These are phyloP conservation scores for Mandrillus leucophaeus DNA, from an alignment of 2,113 vertebrate species.

Conservation along the genomic window DNA sequence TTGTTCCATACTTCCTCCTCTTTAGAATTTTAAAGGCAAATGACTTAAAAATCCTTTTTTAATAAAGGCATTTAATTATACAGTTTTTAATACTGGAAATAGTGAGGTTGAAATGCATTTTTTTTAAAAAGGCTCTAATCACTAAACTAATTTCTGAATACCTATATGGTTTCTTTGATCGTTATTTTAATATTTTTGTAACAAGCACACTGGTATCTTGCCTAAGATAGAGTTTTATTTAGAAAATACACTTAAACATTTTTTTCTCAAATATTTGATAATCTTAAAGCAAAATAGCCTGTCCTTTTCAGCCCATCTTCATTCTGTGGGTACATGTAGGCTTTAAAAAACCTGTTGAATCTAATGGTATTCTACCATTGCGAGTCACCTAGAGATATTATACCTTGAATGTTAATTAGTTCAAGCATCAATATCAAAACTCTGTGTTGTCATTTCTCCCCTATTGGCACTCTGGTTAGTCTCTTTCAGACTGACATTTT, in stretches of 20 bases:
- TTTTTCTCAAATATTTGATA: constrained; percentile 23
- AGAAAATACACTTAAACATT: neutral
- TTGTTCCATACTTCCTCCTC: neutral
- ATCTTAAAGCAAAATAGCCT: neutral
- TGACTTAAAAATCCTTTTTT: neutral
- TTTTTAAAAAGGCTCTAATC: neutral
- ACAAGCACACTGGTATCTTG: neutral
- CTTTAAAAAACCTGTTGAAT: neutral
- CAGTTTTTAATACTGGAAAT: neutral
- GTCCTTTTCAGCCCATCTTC: neutral
- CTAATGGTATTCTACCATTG: neutral
- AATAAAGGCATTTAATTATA: neutral
- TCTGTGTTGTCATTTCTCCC: neutral
- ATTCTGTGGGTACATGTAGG: neutral
- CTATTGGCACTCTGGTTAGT: neutral
- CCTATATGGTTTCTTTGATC: neutral
- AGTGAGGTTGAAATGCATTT: neutral
- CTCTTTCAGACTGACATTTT: neutral
- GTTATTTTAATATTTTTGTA: constrained; percentile 13
- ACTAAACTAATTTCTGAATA: neutral
- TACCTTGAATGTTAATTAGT: neutral
- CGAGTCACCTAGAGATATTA: neutral
- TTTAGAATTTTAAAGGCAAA: constrained; percentile 39
- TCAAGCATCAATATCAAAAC: neutral
- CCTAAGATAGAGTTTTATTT: constrained; percentile 23